These are phyloP conservation scores for Papilio protenor DNA, from an alignment of 2,888 invertebrate genomes.

Conservation along the genomic window DNA sequence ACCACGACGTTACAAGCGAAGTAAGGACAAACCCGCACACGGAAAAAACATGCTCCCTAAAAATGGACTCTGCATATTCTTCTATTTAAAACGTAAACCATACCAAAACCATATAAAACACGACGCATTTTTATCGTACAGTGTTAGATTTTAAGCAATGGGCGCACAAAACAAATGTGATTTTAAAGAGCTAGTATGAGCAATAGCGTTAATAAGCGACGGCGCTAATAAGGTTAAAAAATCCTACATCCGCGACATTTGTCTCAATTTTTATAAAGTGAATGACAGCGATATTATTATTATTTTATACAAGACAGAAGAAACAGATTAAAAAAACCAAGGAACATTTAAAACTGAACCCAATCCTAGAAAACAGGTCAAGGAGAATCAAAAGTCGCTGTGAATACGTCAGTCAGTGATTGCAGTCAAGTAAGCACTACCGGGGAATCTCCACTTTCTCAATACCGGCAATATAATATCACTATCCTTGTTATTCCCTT, in stretches of 20 bases:
- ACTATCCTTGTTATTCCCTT: background rate
- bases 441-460: background rate
- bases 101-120: no score
- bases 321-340: no score
- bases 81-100: background rate
- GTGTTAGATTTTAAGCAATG: no score
- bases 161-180: no score
- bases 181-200: no score
- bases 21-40: slow-evolving; percentile 49
- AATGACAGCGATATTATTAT: no score
- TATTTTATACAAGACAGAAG: no score
- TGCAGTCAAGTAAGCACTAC: slow-evolving; percentile 1
- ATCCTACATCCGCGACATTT: no score
- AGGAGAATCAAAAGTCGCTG: slow-evolving; percentile 20
- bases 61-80: slow-evolving; percentile 12
- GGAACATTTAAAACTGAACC: background rate
- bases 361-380: slow-evolving; percentile 31
- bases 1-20: slow-evolving; percentile 57
- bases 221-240: no score
- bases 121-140: no score
- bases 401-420: slow-evolving; percentile 39
- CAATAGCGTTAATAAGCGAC: no score
- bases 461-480: background rate
- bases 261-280: no score
- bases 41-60: slow-evolving; percentile 11